Percentiles rank a stretch among this genome's conserved stretches.
Conservation (phyloP, 2,113 vertebrate genomes). For the Helogale parvula region DNA sequence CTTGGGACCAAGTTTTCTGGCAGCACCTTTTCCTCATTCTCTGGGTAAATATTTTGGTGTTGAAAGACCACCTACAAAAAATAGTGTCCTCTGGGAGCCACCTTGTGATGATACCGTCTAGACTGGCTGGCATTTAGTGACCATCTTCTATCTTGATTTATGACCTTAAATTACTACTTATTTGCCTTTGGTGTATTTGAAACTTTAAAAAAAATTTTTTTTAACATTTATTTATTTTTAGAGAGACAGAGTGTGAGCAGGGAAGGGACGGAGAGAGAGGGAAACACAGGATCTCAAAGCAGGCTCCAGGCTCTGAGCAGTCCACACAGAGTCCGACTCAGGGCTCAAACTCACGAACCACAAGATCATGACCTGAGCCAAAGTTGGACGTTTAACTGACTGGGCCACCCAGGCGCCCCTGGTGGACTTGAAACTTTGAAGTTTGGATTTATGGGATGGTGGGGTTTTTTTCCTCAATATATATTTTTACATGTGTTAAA, state of each 20-base stretch:
- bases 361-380: too few relatives aligned
- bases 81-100: not conserved
- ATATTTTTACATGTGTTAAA: not conserved
- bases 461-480: not conserved
- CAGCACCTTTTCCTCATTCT: not conserved
- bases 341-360: too few relatives aligned
- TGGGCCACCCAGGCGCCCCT: not conserved
- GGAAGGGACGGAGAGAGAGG: too few relatives aligned
- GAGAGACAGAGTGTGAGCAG: too few relatives aligned
- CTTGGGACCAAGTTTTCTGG: not conserved
- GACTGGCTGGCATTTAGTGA: not conserved
- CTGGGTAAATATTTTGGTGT: not conserved
- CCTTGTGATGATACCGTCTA: not conserved
- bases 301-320: too few relatives aligned
- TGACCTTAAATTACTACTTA: not conserved
- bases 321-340: too few relatives aligned
- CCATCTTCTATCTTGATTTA: not conserved
- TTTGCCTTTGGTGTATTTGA: not conserved
- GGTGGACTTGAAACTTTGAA: conserved; percentile 2
- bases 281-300: too few relatives aligned
- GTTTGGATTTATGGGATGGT: not conserved
- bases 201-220: not conserved
- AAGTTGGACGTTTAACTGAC: too few relatives aligned
- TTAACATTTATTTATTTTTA: too few relatives aligned
- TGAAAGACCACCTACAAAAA: conserved; percentile 10